Conservation (phyloP, 2,113 vertebrate genomes). For the Jaculus jaculus region DNA sequence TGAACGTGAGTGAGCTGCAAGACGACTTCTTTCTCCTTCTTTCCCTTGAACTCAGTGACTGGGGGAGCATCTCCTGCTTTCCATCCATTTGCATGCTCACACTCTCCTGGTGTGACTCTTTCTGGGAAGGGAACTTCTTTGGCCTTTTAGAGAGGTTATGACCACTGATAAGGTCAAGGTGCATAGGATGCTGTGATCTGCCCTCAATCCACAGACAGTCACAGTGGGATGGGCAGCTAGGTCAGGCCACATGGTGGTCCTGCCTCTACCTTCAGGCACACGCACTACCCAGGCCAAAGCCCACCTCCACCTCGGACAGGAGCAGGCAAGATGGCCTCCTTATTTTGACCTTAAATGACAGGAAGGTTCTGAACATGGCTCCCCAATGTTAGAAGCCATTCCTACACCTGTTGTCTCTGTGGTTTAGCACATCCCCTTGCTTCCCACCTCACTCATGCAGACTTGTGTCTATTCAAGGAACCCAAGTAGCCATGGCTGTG, state of each 20-base stretch:
- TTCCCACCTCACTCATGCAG: neutral
- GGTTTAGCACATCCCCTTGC: neutral
- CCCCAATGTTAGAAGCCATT: neutral
- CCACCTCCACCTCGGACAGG: neutral
- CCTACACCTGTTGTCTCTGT: neutral
- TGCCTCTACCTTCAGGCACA: neutral
- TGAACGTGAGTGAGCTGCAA: neutral
- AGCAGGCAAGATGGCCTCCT: neutral
- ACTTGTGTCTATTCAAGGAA: slow-evolving; percentile 9
- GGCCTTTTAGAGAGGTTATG: neutral
- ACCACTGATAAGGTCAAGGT: neutral
- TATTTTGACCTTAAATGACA: neutral
- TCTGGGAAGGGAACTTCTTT: neutral
- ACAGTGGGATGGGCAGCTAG: neutral
- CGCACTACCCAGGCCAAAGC: neutral
- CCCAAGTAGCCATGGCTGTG: neutral
- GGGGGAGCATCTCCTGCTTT: neutral
- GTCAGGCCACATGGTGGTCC: neutral
- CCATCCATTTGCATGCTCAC: neutral
- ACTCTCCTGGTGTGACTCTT: neutral
- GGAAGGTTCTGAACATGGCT: neutral
- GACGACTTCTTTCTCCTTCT: neutral
- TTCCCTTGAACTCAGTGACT: neutral
- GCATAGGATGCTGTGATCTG: neutral
- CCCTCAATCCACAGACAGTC: neutral